Evolutionary conservation across 2,113 vertebrate species (phyloP).

Genomic region (Setophaga kirtlandii): DNA sequence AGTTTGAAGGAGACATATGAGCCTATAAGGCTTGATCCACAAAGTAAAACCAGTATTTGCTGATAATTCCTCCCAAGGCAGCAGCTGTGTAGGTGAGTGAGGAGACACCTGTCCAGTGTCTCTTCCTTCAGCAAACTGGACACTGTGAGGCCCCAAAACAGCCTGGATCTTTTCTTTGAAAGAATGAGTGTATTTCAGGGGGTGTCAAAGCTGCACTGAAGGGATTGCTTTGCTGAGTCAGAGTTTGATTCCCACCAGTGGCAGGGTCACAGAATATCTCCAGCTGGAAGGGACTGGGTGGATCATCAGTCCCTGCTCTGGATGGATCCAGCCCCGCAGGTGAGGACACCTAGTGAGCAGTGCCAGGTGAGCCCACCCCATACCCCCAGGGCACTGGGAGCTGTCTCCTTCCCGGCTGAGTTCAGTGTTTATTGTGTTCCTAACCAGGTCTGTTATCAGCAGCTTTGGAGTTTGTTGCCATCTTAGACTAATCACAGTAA

Average conservation of each 20-base stretch:
- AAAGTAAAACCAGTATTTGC: not conserved
- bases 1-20: not conserved
- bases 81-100: not conserved
- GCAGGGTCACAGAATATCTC: fast-evolving
- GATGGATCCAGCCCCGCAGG: not conserved
- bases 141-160: not conserved
- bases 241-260: fast-evolving
- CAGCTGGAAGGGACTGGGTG: not conserved
- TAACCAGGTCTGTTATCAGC: slow-evolving; percentile 34
- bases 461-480: slow-evolving; percentile 38
- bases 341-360: fast-evolving
- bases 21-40: not conserved
- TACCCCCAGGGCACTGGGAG: fast-evolving
- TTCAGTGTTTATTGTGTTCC: slow-evolving; percentile 7
- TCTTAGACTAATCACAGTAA: slow-evolving; percentile 57
- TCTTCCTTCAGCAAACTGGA: not conserved
- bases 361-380: not conserved
- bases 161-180: not conserved
- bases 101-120: not conserved
- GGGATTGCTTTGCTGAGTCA: fast-evolving
- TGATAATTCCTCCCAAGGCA: not conserved
- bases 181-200: fast-evolving
- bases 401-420: not conserved
- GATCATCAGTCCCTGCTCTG: fast-evolving
- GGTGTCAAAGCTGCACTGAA: fast-evolving